These are phyloP conservation scores for Leptinotarsa defecta DNA, from an alignment of 1,140 invertebrate genomes.

Conservation along the genomic window DNA sequence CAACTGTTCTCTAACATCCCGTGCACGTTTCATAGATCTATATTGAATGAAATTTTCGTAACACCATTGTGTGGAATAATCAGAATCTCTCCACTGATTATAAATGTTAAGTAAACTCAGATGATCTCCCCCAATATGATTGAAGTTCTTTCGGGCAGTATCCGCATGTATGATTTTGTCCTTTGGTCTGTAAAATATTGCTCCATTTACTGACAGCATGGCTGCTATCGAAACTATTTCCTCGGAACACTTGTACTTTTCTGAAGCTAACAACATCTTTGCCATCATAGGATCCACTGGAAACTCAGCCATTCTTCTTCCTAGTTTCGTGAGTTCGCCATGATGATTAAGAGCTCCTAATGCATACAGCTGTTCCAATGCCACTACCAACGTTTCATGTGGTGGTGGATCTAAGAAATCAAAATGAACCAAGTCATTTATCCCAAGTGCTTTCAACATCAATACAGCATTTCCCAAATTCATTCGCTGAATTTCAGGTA, in stretches of 20 bases:
- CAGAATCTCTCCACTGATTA: conserved; percentile 94
- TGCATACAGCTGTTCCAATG: conserved; percentile 96
- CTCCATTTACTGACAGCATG: conserved; percentile 97
- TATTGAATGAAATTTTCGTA: conserved; percentile 99
- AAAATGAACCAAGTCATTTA: conserved; percentile 97
- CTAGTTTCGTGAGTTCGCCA: conserved; percentile 95
- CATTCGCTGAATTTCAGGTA: conserved; percentile 97
- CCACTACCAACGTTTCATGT: conserved; percentile 93
- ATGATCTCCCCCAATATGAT: conserved; percentile 91
- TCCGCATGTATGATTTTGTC: conserved; percentile 98
- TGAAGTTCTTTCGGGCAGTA: conserved; percentile 95
- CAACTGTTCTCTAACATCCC: conserved; percentile 97
- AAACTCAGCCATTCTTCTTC: conserved; percentile 98
- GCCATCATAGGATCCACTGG: conserved; percentile 99
- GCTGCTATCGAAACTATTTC: conserved; percentile 95
- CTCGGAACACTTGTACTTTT: conserved; percentile 98
- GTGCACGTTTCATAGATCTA: conserved; percentile 90
- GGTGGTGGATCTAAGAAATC: conserved; percentile 98
- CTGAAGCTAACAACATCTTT: conserved; percentile 96
- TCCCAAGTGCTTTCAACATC: conserved; percentile 94
- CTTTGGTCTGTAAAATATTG: conserved; percentile 98
- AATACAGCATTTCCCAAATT: conserved; percentile 98
- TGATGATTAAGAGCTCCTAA: conserved; percentile 97
- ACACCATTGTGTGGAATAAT: conserved; percentile 96
- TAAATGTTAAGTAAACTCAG: conserved; percentile 95